Percentiles rank a stretch among this genome's conserved stretches.
Evolutionary conservation across 2,888 invertebrate species (phyloP).

Genomic region (Prosapia bicincta): DNA sequence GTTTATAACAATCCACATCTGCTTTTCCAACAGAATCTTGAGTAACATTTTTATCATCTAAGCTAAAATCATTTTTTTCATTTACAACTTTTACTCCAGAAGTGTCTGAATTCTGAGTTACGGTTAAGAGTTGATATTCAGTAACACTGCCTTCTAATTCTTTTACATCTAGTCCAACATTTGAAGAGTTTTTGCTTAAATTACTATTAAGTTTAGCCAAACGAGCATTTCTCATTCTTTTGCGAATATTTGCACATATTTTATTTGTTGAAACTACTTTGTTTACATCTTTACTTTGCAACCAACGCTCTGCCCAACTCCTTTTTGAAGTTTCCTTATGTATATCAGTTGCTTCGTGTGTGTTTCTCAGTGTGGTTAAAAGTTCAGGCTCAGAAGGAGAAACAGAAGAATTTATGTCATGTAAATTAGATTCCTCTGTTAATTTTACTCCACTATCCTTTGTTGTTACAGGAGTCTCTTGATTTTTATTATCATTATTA

Average conservation of each 20-base stretch:
- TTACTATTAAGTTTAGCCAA: conserved; percentile 3
- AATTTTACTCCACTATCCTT: no score
- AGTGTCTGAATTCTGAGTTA: not conserved
- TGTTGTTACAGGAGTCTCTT: not conserved
- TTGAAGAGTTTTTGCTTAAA: not conserved
- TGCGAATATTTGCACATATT: conserved; percentile 39
- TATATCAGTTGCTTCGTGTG: not conserved
- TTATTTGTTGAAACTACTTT: conserved; percentile 39
- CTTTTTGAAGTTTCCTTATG: conserved; percentile 11
- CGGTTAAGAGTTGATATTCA: conserved; percentile 25
- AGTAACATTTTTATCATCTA: not conserved
- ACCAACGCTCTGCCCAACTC: conserved; percentile 36
- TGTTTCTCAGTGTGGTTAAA: no score
- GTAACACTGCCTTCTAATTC: conserved; percentile 25
- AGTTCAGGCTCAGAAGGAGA: no score
- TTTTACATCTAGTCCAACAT: not conserved
- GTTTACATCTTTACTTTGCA: conserved; percentile 38
- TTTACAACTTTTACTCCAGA: conserved; percentile 7
- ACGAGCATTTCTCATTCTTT: conserved; percentile 33
- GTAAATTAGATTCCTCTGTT: no score
- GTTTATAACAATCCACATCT: no score
- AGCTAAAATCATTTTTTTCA: not conserved
- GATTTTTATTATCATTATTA: not conserved
- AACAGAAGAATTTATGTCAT: no score
- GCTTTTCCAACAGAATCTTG: not conserved